Evolutionary conservation across 2,113 vertebrate species (phyloP), one percentile per base, ranked within the genome.

Genomic region (Oryzias curvinotus): DNA sequence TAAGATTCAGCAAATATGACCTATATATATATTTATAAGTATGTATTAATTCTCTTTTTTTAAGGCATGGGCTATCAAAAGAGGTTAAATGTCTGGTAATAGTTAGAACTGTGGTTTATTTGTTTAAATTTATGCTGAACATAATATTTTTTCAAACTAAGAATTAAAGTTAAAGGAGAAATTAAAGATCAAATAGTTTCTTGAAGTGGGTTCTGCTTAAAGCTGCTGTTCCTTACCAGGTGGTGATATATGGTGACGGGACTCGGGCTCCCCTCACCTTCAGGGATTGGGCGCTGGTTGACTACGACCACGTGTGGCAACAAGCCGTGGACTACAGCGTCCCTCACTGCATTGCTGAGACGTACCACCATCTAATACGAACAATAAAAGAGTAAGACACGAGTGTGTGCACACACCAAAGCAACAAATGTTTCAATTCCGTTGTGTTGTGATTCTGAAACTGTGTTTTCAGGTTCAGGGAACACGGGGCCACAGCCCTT

Each of bases 201-300:
- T 13, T 51, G 25, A 5, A 3, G 14, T 52, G 0, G 17, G 17
- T 36, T 36, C 12, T 36, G 36, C 36, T 36, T 36, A 36, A 36
- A 12, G 36, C 36, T 36, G 36, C 36, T 36, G 8, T 36, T 36
- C 12, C 15, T 48, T 44, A 23, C 6, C 78, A 93, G 91, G 92
- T 92, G 21, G 91, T 88, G 0, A 78, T 93, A 16, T 93, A 93
- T 10, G 92, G 92, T 0, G 91, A 93, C 17, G 92, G 92, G 0
- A 90, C 84, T 0, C 18, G 68, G 0, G 44, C 70, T n/a, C 92
- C 92, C 7, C 62, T 87, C n/a, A 73, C 78, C 5, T 81, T 93
- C 57, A 82, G 79, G 19, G 90, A 91, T 19, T 91, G 87, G 73
- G 87, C 88, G 1, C 60, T 93, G 23, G 28, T 93, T 5, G 92